Conservation (phyloP, 1,140 invertebrate species). For the Calephelis nemesis region DNA sequence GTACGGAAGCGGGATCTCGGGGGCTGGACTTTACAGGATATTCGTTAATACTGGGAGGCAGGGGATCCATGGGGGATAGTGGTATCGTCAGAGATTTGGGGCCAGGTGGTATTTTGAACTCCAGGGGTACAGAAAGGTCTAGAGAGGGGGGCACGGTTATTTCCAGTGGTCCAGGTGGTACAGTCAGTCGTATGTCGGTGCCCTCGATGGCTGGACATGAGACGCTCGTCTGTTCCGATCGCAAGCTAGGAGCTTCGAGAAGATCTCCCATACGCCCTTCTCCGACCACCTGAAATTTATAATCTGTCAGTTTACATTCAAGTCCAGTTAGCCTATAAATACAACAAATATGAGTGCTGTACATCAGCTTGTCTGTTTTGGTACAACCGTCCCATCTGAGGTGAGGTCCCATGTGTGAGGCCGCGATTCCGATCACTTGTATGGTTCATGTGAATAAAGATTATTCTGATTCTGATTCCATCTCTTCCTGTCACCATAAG, state of each 20-base stretch:
- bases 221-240: slow-evolving; percentile 63
- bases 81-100: slow-evolving; percentile 7
- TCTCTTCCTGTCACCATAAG: too few relatives aligned
- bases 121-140: neutral
- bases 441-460: too few relatives aligned
- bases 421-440: too few relatives aligned
- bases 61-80: neutral
- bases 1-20: slow-evolving; percentile 54
- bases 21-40: slow-evolving; percentile 12
- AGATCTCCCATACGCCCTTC: slow-evolving; percentile 51
- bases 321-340: too few relatives aligned
- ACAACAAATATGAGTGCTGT: too few relatives aligned
- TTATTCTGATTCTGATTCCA: too few relatives aligned
- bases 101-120: neutral
- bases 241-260: slow-evolving; percentile 58
- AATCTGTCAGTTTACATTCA: neutral
- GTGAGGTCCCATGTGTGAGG: too few relatives aligned
- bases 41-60: neutral
- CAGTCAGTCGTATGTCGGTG: slow-evolving; percentile 59
- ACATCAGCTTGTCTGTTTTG: too few relatives aligned
- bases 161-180: slow-evolving; percentile 25
- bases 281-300: slow-evolving; percentile 48
- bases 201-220: slow-evolving; percentile 71
- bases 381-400: too few relatives aligned
- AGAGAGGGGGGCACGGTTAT: slow-evolving; percentile 4